Conservation (phyloP, 2,113 vertebrate species). For the Pavo muticus region DNA sequence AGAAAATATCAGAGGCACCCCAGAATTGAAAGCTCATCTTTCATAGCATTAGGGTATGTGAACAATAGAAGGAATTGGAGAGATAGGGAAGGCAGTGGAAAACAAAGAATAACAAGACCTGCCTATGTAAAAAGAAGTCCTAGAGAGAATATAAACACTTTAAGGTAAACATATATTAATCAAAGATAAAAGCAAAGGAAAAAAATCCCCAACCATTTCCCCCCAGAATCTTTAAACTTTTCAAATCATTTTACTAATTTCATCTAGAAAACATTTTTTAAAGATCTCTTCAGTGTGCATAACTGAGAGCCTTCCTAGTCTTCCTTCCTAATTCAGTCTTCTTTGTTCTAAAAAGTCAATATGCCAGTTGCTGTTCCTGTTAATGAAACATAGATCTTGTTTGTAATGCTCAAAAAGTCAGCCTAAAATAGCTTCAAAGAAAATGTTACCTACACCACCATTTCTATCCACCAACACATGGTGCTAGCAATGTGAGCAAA, state of each 20-base stretch:
- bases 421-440: not conserved
- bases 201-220: not conserved
- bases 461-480: not conserved
- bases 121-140: not conserved
- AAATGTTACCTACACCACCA: not conserved
- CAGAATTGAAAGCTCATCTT: not conserved
- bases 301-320: not conserved
- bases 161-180: not conserved
- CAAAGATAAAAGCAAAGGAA: not conserved
- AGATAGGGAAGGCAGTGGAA: not conserved
- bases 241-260: not conserved
- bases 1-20: not conserved
- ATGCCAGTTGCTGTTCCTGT: not conserved
- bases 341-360: not conserved
- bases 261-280: not conserved
- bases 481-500: rapidly evolving
- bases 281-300: not conserved
- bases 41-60: not conserved
- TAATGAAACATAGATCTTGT: not conserved
- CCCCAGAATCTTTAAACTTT: not conserved
- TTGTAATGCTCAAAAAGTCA: not conserved
- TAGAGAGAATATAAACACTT: not conserved
- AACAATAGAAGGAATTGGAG: not conserved
- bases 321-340: not conserved
- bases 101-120: not conserved